These are phyloP conservation scores for Phlogophora meticulosa DNA, from an alignment of 2,888 invertebrate genomes.

Conservation along the genomic window DNA sequence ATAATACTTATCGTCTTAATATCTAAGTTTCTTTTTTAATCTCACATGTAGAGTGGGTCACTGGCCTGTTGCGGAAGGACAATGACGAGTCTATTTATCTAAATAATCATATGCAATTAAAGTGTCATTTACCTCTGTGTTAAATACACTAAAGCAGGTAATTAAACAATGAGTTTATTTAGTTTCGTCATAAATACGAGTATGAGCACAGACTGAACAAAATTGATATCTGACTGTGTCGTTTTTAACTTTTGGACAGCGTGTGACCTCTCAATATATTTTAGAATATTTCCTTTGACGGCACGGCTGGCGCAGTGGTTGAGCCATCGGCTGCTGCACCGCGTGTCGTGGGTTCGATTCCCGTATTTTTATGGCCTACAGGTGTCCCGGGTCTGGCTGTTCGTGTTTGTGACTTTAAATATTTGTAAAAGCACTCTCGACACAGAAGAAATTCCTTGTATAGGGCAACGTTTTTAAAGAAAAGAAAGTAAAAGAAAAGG, in stretches of 20 bases:
- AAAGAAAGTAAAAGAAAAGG: too few relatives aligned
- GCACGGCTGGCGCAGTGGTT: not conserved
- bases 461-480: too few relatives aligned
- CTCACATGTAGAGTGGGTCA: not conserved
- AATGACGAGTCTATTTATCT: conserved; percentile 21
- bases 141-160: conserved; percentile 14
- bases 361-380: not conserved
- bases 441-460: too few relatives aligned
- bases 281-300: not conserved
- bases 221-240: conserved; percentile 12
- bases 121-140: conserved; percentile 32
- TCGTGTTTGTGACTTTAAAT: too few relatives aligned
- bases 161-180: conserved; percentile 36
- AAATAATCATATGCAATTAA: conserved; percentile 40
- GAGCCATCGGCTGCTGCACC: not conserved
- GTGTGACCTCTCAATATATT: conserved; percentile 9
- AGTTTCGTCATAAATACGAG: conserved; percentile 12
- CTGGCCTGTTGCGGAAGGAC: conserved; percentile 4
- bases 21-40: conserved; percentile 4
- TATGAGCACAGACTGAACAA: not conserved
- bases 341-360: not conserved
- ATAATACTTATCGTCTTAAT: not conserved
- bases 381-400: too few relatives aligned
- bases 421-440: too few relatives aligned
- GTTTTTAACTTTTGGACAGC: conserved; percentile 25